These are phyloP conservation scores for Drosophila setosimentum DNA, from an alignment of 2,888 invertebrate species.

Conservation along the genomic window DNA sequence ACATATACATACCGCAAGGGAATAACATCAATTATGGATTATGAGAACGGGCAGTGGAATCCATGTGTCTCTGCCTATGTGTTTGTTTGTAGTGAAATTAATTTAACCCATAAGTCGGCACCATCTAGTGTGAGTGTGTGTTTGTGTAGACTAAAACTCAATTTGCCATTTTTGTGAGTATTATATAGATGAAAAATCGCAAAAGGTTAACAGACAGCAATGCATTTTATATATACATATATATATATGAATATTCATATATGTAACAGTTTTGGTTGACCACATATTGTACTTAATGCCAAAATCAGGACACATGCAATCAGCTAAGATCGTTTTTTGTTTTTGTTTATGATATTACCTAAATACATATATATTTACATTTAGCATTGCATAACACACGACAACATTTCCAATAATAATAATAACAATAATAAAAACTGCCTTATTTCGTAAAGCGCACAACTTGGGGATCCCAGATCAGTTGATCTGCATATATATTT, in stretches of 20 bases:
- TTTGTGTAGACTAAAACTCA: slow-evolving; percentile 7
- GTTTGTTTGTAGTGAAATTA: slow-evolving; percentile 6
- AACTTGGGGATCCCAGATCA: slow-evolving; percentile 18
- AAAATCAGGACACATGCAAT: slow-evolving; percentile 42
- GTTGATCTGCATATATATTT: slow-evolving; percentile 19
- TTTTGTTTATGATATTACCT: background rate
- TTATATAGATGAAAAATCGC: slow-evolving; percentile 75
- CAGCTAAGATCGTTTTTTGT: slow-evolving; percentile 12
- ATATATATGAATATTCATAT: background rate
- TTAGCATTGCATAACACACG: slow-evolving; percentile 21
- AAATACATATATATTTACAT: slow-evolving; percentile 6
- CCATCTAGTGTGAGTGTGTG: background rate
- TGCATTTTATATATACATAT: slow-evolving; percentile 15
- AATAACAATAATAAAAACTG: slow-evolving; percentile 39
- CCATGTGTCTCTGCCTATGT: slow-evolving; percentile 9
- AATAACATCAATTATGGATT: slow-evolving; percentile 22
- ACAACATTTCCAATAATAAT: slow-evolving; percentile 20
- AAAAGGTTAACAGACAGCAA: slow-evolving; percentile 30
- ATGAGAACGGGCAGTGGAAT: slow-evolving; percentile 52
- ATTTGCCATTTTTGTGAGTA: slow-evolving; percentile 66
- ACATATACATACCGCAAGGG: background rate
- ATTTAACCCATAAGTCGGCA: slow-evolving; percentile 24
- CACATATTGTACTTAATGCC: slow-evolving; percentile 62
- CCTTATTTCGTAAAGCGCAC: slow-evolving; percentile 37
- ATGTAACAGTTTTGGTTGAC: slow-evolving; percentile 19